Percentiles rank a stretch among this genome's conserved stretches.
Evolutionary conservation across 2,888 invertebrate genomes (phyloP).

Genomic region (Caenorhabditis uteleia): DNA sequence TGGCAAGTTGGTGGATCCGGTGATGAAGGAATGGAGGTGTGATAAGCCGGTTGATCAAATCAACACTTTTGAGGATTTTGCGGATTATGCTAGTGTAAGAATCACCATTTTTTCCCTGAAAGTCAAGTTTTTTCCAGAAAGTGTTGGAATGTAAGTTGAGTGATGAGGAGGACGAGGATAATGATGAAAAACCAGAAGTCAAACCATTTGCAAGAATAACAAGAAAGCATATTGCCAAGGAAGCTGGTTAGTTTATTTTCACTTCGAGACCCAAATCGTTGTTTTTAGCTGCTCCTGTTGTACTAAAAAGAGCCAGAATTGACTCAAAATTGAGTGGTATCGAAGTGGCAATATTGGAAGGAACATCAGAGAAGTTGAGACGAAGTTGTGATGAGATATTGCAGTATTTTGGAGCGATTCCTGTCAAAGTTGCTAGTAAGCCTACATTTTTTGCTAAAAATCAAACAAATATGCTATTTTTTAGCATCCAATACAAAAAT

Average conservation of each 20-base stretch:
- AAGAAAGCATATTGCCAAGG: constrained; percentile 20
- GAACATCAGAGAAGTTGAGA: constrained; percentile 30
- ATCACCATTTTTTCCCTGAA: constrained; percentile 12
- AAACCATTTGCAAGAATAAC: constrained; percentile 22
- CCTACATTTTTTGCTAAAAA: background rate
- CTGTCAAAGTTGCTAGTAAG: constrained; percentile 52
- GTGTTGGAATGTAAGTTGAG: constrained; percentile 26
- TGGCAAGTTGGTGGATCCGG: constrained; percentile 60
- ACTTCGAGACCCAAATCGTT: too few relatives aligned
- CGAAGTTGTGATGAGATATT: constrained; percentile 49
- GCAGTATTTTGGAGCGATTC: constrained; percentile 47
- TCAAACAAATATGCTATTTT: background rate
- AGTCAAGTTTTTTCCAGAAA: constrained; percentile 9
- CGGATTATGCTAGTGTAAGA: constrained; percentile 44
- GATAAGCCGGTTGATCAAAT: constrained; percentile 59
- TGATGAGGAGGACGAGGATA: constrained; percentile 6
- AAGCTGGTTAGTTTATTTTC: background rate
- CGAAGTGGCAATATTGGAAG: constrained; percentile 33
- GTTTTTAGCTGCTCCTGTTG: constrained; percentile 14
- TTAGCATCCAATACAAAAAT: constrained; percentile 22
- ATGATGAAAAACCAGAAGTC: constrained; percentile 13
- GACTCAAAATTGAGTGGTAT: constrained; percentile 25
- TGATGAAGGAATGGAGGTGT: constrained; percentile 50
- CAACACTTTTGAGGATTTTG: constrained; percentile 46
- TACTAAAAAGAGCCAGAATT: constrained; percentile 18